Evolutionary conservation across 2,797 vertebrate genomes (phyloP).

Genomic region (Enteromius argenteus): DNA sequence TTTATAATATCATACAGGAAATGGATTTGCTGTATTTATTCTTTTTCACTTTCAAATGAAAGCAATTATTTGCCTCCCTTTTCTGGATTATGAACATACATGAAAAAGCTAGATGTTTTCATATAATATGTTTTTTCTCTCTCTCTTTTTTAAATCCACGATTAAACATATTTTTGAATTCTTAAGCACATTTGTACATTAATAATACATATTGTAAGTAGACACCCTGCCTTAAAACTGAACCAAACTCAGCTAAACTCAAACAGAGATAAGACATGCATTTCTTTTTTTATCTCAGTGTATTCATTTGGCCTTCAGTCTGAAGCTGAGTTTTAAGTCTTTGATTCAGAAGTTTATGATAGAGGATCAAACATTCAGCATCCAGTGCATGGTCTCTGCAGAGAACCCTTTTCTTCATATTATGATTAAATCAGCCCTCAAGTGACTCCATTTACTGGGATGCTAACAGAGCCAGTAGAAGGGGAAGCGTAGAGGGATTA

Average conservation of each 20-base stretch:
- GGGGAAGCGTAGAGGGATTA: slow-evolving; percentile 53
- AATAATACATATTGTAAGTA: slow-evolving; percentile 22
- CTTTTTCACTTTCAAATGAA: not conserved
- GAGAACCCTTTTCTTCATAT: slow-evolving; percentile 18
- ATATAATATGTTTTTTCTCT: not conserved
- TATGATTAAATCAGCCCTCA: slow-evolving; percentile 36
- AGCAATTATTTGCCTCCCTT: not conserved
- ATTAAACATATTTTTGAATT: slow-evolving; percentile 21
- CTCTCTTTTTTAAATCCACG: not conserved
- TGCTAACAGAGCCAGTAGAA: slow-evolving; percentile 34
- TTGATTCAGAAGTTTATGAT: slow-evolving; percentile 23
- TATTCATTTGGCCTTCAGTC: not conserved
- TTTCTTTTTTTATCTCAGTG: slow-evolving; percentile 22
- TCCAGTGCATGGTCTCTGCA: slow-evolving; percentile 2
- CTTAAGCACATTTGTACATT: slow-evolving; percentile 24
- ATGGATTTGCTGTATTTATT: not conserved
- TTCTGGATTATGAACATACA: not conserved
- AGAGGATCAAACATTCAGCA: slow-evolving; percentile 6
- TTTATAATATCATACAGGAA: not conserved
- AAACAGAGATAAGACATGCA: slow-evolving; percentile 14
- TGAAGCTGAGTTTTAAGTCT: not conserved
- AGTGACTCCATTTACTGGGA: slow-evolving; percentile 21
- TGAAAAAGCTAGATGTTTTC: not conserved
- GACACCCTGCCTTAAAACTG: not conserved
- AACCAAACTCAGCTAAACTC: not conserved